Conservation (phyloP, 2,888 invertebrate genomes). For the Endotricha flammealis region DNA sequence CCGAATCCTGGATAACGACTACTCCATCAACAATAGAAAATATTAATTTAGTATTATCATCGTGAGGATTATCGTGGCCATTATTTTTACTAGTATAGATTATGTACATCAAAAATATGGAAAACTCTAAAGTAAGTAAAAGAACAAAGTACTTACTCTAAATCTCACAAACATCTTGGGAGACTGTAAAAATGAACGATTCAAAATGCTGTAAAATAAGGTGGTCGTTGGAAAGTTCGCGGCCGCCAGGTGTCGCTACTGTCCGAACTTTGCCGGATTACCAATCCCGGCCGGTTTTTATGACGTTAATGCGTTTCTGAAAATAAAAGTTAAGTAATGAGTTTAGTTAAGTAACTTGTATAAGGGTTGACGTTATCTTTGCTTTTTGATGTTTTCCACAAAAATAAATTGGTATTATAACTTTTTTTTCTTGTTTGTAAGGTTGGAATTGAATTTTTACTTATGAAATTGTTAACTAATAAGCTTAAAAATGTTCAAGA, state of each 20-base stretch:
- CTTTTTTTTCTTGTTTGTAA: too few species aligned
- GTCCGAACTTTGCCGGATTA: conserved; percentile 5
- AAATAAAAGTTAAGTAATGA: conserved; percentile 9
- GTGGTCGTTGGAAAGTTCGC: conserved; percentile 27
- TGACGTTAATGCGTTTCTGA: conserved; percentile 1
- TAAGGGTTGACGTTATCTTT: conserved; percentile 4
- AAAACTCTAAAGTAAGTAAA: neutral
- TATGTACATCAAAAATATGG: too few species aligned
- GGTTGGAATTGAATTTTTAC: too few species aligned
- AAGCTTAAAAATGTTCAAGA: too few species aligned
- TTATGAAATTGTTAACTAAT: too few species aligned
- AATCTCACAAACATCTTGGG: neutral
- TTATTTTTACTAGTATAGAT: too few species aligned
- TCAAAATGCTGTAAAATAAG: conserved; percentile 27
- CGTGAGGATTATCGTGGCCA: too few species aligned
- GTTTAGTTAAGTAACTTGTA: conserved; percentile 3
- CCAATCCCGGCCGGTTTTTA: conserved; percentile 1
- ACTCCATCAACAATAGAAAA: too few species aligned
- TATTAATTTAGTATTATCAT: too few species aligned
- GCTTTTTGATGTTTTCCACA: neutral
- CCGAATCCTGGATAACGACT: too few species aligned
- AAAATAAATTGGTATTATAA: neutral
- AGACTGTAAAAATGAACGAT: conserved; percentile 24
- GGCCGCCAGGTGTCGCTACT: conserved; percentile 35
- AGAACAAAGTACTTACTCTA: neutral